Evolutionary conservation across 2,797 vertebrate species (phyloP).

Genomic region (Odontamblyopus rebecca): DNA sequence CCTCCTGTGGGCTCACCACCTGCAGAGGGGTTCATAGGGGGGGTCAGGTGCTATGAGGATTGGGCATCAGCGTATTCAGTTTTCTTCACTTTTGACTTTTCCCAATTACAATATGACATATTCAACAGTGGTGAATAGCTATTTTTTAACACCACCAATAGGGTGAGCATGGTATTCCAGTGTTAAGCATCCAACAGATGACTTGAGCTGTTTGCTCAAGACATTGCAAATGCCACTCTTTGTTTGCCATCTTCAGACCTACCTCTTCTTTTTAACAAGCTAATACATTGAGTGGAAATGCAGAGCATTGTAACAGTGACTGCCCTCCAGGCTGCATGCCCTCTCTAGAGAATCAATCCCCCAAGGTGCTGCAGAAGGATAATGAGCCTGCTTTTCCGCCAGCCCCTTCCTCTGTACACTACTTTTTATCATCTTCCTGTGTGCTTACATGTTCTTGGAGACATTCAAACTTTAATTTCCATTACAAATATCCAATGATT

Average conservation of each 20-base stretch:
- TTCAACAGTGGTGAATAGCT: too few relatives aligned
- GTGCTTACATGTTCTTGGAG: not conserved
- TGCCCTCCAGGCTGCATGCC: slow-evolving; percentile 33
- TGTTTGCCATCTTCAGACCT: not conserved
- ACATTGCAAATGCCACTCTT: not conserved
- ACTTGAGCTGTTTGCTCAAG: too few relatives aligned
- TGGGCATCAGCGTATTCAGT: too few relatives aligned
- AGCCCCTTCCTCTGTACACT: slow-evolving; percentile 8
- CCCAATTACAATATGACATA: too few relatives aligned
- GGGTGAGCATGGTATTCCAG: too few relatives aligned
- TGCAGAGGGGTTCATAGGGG: too few relatives aligned
- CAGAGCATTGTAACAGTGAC: slow-evolving; percentile 23
- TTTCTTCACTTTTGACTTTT: too few relatives aligned
- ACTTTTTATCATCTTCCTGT: slow-evolving; percentile 18
- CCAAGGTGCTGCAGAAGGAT: slow-evolving; percentile 29
- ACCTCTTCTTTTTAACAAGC: too few relatives aligned
- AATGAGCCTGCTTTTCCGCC: slow-evolving; percentile 34
- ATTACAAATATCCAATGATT: not conserved
- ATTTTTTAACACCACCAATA: too few relatives aligned
- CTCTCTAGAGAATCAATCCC: slow-evolving; percentile 48
- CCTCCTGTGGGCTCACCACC: too few relatives aligned
- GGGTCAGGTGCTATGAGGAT: too few relatives aligned
- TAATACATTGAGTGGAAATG: slow-evolving; percentile 3
- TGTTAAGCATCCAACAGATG: too few relatives aligned
- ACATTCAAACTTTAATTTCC: not conserved